Conservation (phyloP, 2,113 vertebrate species). For the Bujurquina vittata region DNA sequence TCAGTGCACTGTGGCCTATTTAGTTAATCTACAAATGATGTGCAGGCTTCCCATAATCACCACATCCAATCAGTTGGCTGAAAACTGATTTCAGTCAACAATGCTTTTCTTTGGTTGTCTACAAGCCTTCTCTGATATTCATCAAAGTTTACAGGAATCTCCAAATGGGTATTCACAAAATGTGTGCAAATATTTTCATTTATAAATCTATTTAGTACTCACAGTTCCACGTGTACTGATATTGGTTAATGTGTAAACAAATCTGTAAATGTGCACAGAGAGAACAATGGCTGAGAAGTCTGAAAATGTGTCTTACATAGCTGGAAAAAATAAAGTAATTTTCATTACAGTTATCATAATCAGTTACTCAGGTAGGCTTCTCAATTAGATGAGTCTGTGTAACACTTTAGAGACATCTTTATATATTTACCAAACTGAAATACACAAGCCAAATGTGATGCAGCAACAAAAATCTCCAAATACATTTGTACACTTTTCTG, state of each 20-base stretch:
- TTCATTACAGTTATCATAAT: not conserved
- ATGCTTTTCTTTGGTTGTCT: not conserved
- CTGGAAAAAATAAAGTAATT: not conserved
- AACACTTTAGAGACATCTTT: not conserved
- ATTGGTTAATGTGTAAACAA: not conserved
- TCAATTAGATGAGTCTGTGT: not conserved
- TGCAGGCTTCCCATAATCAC: not conserved
- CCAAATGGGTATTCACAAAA: not conserved
- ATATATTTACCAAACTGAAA: too few relatives aligned
- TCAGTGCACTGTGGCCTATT: not conserved
- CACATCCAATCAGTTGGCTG: not conserved
- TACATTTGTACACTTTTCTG: not conserved
- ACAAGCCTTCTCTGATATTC: not conserved
- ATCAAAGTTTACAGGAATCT: not conserved
- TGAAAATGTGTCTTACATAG: not conserved
- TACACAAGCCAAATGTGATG: not conserved
- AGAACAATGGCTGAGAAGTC: not conserved
- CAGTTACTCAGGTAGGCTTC: not conserved
- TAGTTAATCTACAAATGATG: not conserved
- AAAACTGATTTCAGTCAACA: not conserved
- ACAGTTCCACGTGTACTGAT: too few relatives aligned
- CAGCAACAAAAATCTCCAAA: not conserved
- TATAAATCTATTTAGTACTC: too few relatives aligned
- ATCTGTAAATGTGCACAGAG: not conserved
- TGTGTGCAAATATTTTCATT: not conserved